Conservation (phyloP, 2,797 vertebrate genomes). For the Diplodus sargus region DNA sequence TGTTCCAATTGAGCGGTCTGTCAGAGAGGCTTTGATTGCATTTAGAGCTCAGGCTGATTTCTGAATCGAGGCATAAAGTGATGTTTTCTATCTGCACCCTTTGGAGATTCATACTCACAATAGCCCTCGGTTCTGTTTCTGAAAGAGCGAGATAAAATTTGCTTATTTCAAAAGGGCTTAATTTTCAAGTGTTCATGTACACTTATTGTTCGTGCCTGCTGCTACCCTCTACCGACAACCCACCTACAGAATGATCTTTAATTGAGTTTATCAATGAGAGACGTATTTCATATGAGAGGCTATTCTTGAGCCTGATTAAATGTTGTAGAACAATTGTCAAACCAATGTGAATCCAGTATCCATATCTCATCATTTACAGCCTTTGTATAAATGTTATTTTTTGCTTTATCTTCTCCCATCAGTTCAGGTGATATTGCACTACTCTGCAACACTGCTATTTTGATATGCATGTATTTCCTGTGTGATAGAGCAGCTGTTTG, state of each 20-base stretch:
- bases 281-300: conserved; percentile 20
- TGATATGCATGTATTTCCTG: background rate
- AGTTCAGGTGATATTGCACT: conserved; percentile 1
- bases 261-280: conserved; percentile 40
- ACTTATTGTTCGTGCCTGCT: conserved; percentile 46
- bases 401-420: conserved; percentile 1
- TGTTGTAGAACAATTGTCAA: conserved; percentile 14
- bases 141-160: conserved; percentile 56
- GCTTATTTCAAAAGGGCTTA: conserved; percentile 60
- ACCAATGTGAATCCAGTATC: background rate
- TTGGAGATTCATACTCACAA: conserved; percentile 69
- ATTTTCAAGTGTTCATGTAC: conserved; percentile 56
- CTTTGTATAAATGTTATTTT: background rate
- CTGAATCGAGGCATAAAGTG: conserved; percentile 61
- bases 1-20: conserved; percentile 79
- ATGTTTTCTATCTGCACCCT: conserved; percentile 71
- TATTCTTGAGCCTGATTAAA: background rate
- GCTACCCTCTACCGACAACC: background rate
- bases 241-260: conserved; percentile 30
- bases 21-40: conserved; percentile 82
- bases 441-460: background rate
- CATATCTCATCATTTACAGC: conserved; percentile 2
- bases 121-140: conserved; percentile 55
- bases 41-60: conserved; percentile 74
- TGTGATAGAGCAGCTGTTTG: background rate